Evolutionary conservation across 2,888 invertebrate species (phyloP), one percentile per base, ranked within the genome.

Genomic region (Monoplex corrugatus): DNA sequence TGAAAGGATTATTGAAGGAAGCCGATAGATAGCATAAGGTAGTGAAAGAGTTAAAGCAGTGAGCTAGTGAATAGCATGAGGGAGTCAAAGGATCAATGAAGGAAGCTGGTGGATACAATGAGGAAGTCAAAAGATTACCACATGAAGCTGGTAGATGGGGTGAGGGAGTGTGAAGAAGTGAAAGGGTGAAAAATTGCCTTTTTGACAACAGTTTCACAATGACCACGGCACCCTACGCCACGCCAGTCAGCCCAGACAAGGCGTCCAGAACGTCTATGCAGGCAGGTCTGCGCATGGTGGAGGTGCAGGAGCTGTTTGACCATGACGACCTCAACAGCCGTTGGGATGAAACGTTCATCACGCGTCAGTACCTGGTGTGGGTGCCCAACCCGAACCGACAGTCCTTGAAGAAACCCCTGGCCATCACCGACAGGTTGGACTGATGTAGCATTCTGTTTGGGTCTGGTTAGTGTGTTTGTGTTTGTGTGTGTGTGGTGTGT

Each of bases 231-330:
- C 78, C 72, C 23, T 85, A 40, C 28, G 38, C 75, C 2, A 50
- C 85, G 2, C 78, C 89, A 23, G 86, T 89, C 23, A 86, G 78
- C 40, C 40, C 68, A 0, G 82, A 78, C 35, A 87, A 87, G 38
- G 68, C 38, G 23, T 84, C 86, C 0, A 68, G 72, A 44, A 40
- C 68, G 23, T 43, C 44, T 1, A 0, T 86, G 50, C 75, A 87
- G 40, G 40, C 40, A 2, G 38, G n/a, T 5, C 3, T 63, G 63
- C 63, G 68, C 6, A 68, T 68, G 86, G 91, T 92, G n/a, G 91
- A 94, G 91, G 95, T 95, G 10, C 95, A 95, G 91, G 95, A 95
- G 88, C 93, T 95, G 44, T 95, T 95, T 93, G 95, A 95, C 85
- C 90, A 93, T 0, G 93, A 93, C 68, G 95, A 95, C 87, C 91